phyloP scores from a whole-genome alignment of 2,797 vertebrate species.

The Macrochelys suwanniensis region DNA sequence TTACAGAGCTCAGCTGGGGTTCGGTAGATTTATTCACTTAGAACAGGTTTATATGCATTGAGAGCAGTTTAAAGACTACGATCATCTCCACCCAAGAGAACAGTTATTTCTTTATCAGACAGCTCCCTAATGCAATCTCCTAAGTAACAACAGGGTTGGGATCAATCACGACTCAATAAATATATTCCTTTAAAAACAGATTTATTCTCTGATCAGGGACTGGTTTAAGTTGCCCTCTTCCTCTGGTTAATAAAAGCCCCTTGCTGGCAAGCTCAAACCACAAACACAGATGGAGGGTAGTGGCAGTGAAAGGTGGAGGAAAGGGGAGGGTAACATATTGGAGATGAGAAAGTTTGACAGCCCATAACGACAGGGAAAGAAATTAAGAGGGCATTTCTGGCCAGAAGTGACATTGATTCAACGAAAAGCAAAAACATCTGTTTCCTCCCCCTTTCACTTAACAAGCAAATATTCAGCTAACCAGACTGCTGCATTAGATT shows the following conservation, averaged over 20 bases:
- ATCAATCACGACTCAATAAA: not conserved
- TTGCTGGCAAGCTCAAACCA: not conserved
- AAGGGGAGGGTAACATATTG: not conserved
- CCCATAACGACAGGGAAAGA: not conserved
- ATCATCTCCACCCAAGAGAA: slow-evolving; percentile 15
- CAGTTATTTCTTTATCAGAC: slow-evolving; percentile 1
- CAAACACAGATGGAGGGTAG: not conserved
- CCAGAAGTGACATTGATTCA: not conserved
- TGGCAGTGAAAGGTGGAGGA: not conserved
- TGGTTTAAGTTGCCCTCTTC: not conserved
- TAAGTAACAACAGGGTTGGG: not conserved
- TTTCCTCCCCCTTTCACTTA: not conserved
- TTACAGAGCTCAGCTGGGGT: not conserved
- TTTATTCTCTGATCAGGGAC: not conserved
- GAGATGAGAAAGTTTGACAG: not conserved
- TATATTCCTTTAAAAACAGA: not conserved
- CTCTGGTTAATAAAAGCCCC: not conserved
- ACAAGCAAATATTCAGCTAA: not conserved
- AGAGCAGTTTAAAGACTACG: not conserved
- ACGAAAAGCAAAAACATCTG: not conserved
- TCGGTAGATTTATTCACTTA: slow-evolving; percentile 13
- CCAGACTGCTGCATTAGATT: not conserved
- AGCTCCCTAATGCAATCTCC: not conserved
- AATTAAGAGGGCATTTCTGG: not conserved
- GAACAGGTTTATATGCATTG: not conserved